A percentile compares a stretch with the other conserved stretches of the same genome.
These are phyloP conservation scores for Phengaris arion DNA, from an alignment of 2,888 invertebrate genomes.

Conservation along the genomic window DNA sequence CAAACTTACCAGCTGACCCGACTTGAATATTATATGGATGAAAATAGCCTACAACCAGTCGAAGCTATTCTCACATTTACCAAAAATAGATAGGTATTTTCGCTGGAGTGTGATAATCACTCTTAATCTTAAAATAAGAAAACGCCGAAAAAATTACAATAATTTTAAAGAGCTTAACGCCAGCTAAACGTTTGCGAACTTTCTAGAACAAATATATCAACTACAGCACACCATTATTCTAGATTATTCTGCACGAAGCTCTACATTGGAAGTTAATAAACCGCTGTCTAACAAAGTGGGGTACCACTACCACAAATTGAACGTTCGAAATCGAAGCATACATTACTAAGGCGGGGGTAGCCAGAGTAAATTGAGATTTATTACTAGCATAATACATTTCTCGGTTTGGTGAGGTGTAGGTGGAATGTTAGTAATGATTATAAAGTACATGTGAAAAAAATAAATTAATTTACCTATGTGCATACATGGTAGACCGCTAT, in stretches of 20 bases:
- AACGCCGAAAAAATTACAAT: too few species aligned
- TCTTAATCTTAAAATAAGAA: too few species aligned
- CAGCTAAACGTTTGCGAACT: background rate
- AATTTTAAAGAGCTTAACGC: background rate
- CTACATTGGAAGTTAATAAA: background rate
- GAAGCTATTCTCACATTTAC: too few species aligned
- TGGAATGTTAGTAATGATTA: background rate
- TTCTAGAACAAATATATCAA: background rate
- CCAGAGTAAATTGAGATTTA: background rate
- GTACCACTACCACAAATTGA: constrained; percentile 8
- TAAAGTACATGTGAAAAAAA: background rate
- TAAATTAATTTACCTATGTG: too few species aligned
- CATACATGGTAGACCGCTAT: too few species aligned
- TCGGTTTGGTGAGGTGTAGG: background rate
- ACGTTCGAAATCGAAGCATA: constrained; percentile 10
- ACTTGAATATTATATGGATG: too few species aligned
- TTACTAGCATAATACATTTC: background rate
- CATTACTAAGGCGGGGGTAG: background rate
- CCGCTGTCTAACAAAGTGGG: background rate
- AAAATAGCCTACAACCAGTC: too few species aligned
- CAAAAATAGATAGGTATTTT: too few species aligned
- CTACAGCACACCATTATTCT: background rate
- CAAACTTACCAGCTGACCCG: too few species aligned
- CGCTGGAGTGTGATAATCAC: too few species aligned
- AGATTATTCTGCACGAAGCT: constrained; percentile 1